These are phyloP conservation scores for Exaiptasia diaphana DNA, from an alignment of 64 coral and sea anemone species.

Conservation along the genomic window DNA sequence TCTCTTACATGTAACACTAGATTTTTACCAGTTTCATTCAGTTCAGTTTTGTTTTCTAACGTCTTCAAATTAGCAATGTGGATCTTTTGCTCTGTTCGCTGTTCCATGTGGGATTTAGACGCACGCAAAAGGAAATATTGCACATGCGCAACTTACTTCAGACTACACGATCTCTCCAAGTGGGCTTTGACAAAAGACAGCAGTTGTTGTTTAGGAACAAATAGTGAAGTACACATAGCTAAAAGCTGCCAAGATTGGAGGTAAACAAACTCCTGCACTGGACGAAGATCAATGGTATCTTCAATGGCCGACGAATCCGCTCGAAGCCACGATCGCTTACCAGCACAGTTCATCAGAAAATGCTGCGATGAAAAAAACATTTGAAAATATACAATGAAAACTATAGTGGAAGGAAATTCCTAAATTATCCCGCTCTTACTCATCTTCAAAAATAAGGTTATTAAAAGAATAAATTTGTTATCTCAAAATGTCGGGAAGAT, in stretches of 20 bases:
- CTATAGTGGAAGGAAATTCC: no score
- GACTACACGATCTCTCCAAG: conserved; percentile 55
- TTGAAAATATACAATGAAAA: background rate
- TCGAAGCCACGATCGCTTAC: conserved; percentile 76
- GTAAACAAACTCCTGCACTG: conserved; percentile 86
- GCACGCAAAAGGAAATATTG: no score
- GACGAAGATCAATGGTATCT: conserved; percentile 89
- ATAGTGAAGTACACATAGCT: conserved; percentile 63
- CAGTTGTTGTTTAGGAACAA: conserved; percentile 83
- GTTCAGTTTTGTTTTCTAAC: background rate
- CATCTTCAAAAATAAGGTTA: no score
- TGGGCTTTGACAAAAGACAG: conserved; percentile 81
- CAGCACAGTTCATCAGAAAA: conserved; percentile 61
- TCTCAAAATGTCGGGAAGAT: no score
- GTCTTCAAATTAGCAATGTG: no score
- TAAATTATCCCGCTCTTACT: no score
- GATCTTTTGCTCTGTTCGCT: no score
- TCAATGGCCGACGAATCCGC: conserved; percentile 50
- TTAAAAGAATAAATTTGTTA: no score
- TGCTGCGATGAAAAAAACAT: conserved; percentile 34
- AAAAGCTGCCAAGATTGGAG: conserved; percentile 89
- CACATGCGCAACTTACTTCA: conserved; percentile 90
- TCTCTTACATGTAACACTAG: no score
- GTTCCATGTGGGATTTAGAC: no score
- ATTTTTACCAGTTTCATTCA: background rate